Conservation (phyloP, 2,888 invertebrate species). For the Drosophila kuntzei region DNA sequence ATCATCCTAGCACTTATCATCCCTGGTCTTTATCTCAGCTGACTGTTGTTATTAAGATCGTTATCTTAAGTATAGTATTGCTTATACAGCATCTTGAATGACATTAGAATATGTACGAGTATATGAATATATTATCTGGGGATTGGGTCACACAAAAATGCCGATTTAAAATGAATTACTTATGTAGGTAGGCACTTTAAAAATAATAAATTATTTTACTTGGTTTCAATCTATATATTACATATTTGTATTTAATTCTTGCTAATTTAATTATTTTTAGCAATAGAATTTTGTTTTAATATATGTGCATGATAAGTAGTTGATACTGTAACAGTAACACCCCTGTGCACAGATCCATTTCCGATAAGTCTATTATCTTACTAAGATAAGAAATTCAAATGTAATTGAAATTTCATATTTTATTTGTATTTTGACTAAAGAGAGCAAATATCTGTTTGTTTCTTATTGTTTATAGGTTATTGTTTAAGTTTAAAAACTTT, state of each 20-base stretch:
- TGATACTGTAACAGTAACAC: background rate
- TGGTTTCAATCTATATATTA: background rate
- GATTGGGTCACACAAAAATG: background rate
- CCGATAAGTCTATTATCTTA: background rate
- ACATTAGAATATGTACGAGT: background rate
- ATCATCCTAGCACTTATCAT: background rate
- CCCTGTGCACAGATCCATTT: slow-evolving; percentile 1
- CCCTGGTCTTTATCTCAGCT: background rate
- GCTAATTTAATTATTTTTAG: background rate
- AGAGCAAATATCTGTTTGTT: background rate
- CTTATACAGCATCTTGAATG: slow-evolving; percentile 1
- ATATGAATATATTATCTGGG: background rate
- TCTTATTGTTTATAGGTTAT: slow-evolving; percentile 18
- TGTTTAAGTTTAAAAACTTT: slow-evolving; percentile 54
- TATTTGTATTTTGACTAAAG: background rate
- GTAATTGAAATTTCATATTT: background rate
- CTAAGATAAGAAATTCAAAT: background rate
- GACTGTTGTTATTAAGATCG: background rate
- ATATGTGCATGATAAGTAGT: slow-evolving; percentile 10
- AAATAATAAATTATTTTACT: background rate
- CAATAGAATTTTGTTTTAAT: background rate
- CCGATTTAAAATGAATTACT: background rate
- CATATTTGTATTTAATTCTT: background rate
- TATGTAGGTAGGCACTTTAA: background rate
- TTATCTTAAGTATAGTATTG: background rate